A percentile compares a stretch with the other conserved stretches of the same genome.
phyloP scores from a whole-genome alignment of 2,888 invertebrate genomes.

The Biston betularia region DNA sequence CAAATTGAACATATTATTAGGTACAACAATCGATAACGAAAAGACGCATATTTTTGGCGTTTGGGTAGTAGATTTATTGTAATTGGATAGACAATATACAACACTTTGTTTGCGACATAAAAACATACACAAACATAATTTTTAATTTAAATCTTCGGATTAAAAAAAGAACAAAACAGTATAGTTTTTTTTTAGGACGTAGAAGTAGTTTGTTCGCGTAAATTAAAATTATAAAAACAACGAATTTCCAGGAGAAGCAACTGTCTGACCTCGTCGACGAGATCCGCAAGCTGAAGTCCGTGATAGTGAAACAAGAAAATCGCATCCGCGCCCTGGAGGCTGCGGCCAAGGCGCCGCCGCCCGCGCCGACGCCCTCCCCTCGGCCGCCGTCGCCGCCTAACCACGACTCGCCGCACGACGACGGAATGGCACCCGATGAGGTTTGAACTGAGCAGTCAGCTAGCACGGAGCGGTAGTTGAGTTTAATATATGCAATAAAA shows the following conservation, averaged over 20 bases:
- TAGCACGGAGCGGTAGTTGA: slow-evolving; percentile 3
- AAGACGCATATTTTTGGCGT: too few species aligned
- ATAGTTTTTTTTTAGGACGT: too few species aligned
- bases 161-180: too few species aligned
- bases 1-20: too few species aligned
- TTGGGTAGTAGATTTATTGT: too few species aligned
- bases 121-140: too few species aligned
- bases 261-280: slow-evolving; percentile 95
- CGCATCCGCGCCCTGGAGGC: slow-evolving; percentile 93
- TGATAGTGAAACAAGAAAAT: slow-evolving; percentile 97
- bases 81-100: too few species aligned
- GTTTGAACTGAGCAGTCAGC: slow-evolving; percentile 68
- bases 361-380: slow-evolving; percentile 62
- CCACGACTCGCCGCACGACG: slow-evolving; percentile 70
- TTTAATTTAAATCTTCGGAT: too few species aligned
- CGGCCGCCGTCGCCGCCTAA: slow-evolving; percentile 56
- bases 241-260: slow-evolving; percentile 88
- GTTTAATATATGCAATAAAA: slow-evolving; percentile 8
- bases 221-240: too few species aligned
- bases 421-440: slow-evolving; percentile 86
- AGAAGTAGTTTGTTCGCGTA: too few species aligned
- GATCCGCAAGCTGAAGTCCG: slow-evolving; percentile 96
- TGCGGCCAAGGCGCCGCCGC: slow-evolving; percentile 66
- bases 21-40: too few species aligned
- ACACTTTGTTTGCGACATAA: too few species aligned